Conservation (phyloP, 2,888 invertebrate genomes). For the Agriopis leucophaearia region DNA sequence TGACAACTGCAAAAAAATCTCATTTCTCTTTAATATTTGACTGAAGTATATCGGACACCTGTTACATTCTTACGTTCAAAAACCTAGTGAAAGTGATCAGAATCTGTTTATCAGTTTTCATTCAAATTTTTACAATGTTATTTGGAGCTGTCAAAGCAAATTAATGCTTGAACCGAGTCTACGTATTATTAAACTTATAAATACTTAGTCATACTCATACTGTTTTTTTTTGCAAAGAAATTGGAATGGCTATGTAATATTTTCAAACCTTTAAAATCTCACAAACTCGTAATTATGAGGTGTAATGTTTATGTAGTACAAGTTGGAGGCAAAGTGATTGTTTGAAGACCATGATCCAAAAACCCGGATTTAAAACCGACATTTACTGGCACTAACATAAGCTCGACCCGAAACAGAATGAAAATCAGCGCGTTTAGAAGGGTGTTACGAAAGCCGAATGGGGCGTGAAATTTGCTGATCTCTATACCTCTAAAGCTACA, state of each 20-base stretch:
- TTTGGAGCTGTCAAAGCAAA: too few relatives aligned
- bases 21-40: too few relatives aligned
- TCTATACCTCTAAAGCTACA: slow-evolving; percentile 33
- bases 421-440: slow-evolving; percentile 36
- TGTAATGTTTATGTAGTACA: slow-evolving; percentile 17
- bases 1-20: too few relatives aligned
- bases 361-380: slow-evolving; percentile 35
- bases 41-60: too few relatives aligned
- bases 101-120: too few relatives aligned
- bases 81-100: too few relatives aligned
- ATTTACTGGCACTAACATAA: slow-evolving; percentile 33
- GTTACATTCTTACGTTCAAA: too few relatives aligned
- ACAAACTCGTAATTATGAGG: not conserved
- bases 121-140: too few relatives aligned
- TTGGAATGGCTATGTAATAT: not conserved
- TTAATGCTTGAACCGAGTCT: too few relatives aligned
- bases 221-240: too few relatives aligned
- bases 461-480: slow-evolving; percentile 43
- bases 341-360: slow-evolving; percentile 36
- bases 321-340: slow-evolving; percentile 26
- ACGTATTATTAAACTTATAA: not conserved
- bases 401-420: slow-evolving; percentile 34
- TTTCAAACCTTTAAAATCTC: slow-evolving; percentile 8
- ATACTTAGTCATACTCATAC: not conserved
- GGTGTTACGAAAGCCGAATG: slow-evolving; percentile 42